These are phyloP conservation scores for Stramonita haemastoma DNA, from an alignment of 2,888 invertebrate species.

Conservation along the genomic window DNA sequence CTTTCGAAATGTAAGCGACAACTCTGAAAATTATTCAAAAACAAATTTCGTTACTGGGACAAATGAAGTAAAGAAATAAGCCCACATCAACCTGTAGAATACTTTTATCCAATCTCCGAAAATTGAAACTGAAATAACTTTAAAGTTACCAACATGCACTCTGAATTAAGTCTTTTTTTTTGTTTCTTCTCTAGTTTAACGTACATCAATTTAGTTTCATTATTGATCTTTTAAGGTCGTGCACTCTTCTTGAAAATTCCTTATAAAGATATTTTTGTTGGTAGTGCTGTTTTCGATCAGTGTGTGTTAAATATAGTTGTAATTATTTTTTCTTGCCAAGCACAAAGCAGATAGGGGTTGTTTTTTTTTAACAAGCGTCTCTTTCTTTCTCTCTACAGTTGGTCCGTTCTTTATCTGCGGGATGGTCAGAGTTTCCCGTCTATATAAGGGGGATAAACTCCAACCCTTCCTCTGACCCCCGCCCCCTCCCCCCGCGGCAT, in stretches of 20 bases:
- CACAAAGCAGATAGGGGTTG: not conserved
- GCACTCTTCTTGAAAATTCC: not conserved
- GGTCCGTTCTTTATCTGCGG: not conserved
- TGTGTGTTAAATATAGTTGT: not conserved
- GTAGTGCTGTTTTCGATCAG: not conserved
- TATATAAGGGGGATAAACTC: conserved; percentile 26
- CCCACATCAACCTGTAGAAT: too few species aligned
- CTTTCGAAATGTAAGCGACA: too few species aligned
- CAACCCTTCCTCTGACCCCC: not conserved
- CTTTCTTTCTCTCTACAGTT: not conserved
- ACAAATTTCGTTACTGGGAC: too few species aligned
- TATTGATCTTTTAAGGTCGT: not conserved
- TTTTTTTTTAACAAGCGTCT: not conserved
- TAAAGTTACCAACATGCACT: too few species aligned
- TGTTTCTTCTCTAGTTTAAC: too few species aligned
- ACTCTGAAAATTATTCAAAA: too few species aligned
- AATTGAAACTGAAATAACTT: too few species aligned
- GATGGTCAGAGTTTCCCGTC: not conserved
- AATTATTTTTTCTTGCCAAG: not conserved
- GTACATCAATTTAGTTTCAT: too few species aligned
- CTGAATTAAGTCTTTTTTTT: too few species aligned
- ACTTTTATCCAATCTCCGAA: too few species aligned
- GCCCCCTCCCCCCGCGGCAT: not conserved
- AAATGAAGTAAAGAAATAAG: too few species aligned
- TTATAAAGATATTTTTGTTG: not conserved